phyloP scores from a whole-genome alignment of 1,140 invertebrate genomes.

The Dufourea novaeangliae region DNA sequence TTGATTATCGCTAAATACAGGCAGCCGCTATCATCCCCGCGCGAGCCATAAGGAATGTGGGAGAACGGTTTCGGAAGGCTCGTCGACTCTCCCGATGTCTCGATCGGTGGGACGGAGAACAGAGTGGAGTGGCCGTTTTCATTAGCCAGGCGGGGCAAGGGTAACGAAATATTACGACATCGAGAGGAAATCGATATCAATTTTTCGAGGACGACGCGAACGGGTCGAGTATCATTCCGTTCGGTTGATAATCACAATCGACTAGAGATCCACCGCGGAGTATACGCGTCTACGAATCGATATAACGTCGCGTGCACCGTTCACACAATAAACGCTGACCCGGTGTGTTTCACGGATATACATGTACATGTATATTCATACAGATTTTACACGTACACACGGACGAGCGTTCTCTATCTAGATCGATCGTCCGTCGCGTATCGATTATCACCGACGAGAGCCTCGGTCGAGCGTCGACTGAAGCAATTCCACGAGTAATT shows the following conservation, averaged over 20 bases:
- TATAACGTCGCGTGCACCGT: neutral
- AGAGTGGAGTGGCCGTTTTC: constrained; percentile 47
- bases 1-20: neutral
- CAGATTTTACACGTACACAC: neutral
- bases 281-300: constrained; percentile 25
- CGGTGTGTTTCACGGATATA: too few relatives aligned
- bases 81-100: neutral
- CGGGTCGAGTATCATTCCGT: constrained; percentile 36
- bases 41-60: neutral
- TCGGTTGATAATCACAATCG: constrained; percentile 53
- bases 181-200: constrained; percentile 54
- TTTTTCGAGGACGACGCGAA: constrained; percentile 52
- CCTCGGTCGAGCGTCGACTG: constrained; percentile 34
- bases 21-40: neutral
- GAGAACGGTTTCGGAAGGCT: neutral
- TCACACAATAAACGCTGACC: constrained; percentile 18
- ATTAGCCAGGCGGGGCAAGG: constrained; percentile 15
- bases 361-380: constrained; percentile 3
- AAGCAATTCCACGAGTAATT: constrained; percentile 67
- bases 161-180: constrained; percentile 60
- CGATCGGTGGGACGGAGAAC: neutral
- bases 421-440: constrained; percentile 42
- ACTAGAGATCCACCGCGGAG: constrained; percentile 36
- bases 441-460: constrained; percentile 51
- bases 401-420: constrained; percentile 3